A percentile compares a stretch with the other conserved stretches of the same genome.
These are phyloP conservation scores for Polydesmus complanatus DNA, from an alignment of 2,888 invertebrate genomes.

Conservation along the genomic window DNA sequence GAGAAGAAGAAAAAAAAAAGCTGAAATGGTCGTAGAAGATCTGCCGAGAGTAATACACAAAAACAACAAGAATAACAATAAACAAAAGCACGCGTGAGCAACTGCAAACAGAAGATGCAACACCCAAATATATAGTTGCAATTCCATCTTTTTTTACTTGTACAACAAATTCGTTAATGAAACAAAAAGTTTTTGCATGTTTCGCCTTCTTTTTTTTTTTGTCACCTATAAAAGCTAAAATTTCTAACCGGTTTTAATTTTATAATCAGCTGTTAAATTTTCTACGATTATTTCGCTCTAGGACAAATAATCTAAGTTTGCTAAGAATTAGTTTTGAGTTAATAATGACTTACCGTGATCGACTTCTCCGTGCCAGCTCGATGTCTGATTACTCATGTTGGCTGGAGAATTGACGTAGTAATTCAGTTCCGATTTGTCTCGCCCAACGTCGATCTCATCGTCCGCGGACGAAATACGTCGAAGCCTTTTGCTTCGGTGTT, in stretches of 20 bases:
- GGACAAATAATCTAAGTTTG: too few species aligned
- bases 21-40: background rate
- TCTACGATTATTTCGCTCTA: too few species aligned
- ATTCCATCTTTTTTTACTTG: too few species aligned
- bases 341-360: constrained; percentile 33
- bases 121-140: background rate
- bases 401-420: constrained; percentile 42
- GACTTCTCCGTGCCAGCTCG: constrained; percentile 41
- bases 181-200: too few species aligned
- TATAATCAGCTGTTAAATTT: too few species aligned
- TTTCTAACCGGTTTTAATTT: too few species aligned
- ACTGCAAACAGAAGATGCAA: background rate
- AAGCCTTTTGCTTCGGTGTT: constrained; percentile 40
- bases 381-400: constrained; percentile 35
- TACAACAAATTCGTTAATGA: too few species aligned
- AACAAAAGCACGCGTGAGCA: background rate
- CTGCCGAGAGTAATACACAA: background rate
- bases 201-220: too few species aligned
- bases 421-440: constrained; percentile 34
- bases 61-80: background rate
- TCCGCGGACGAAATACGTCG: constrained; percentile 41
- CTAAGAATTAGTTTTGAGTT: constrained; percentile 10
- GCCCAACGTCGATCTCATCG: constrained; percentile 39
- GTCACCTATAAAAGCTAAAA: too few species aligned
- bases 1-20: too few species aligned